Conservation (phyloP, 2,797 vertebrate genomes). For the Lemur catta region DNA sequence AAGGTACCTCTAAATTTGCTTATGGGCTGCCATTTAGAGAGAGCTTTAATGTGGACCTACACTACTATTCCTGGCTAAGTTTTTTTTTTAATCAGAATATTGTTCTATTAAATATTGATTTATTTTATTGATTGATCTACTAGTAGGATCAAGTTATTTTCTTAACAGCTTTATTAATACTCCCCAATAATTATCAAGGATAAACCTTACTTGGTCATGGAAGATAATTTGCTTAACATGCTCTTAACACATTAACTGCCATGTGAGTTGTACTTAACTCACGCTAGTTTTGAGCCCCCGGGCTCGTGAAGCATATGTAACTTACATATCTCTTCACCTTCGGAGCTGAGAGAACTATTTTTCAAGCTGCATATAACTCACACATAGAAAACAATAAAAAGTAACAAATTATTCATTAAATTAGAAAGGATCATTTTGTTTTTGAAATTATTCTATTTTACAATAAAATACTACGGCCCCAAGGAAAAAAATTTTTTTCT, state of each 20-base stretch:
- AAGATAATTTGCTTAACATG: neutral
- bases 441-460: too few species aligned
- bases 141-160: neutral
- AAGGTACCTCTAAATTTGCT: neutral
- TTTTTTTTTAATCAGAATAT: slow-evolving; percentile 5
- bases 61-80: neutral
- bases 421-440: too few species aligned
- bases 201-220: neutral
- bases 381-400: too few species aligned
- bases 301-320: too few species aligned
- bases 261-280: too few species aligned
- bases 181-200: neutral
- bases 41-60: neutral
- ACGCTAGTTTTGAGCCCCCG: too few species aligned
- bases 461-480: too few species aligned
- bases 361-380: too few species aligned
- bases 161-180: slow-evolving; percentile 36
- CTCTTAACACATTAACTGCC: neutral
- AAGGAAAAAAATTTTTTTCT: too few species aligned
- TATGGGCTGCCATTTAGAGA: neutral
- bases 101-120: neutral
- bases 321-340: too few species aligned
- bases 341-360: too few species aligned
- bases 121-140: neutral
- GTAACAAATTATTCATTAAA: too few species aligned